Evolutionary conservation across 2,888 invertebrate species (phyloP).

Genomic region (Spilosoma lubricipeda): DNA sequence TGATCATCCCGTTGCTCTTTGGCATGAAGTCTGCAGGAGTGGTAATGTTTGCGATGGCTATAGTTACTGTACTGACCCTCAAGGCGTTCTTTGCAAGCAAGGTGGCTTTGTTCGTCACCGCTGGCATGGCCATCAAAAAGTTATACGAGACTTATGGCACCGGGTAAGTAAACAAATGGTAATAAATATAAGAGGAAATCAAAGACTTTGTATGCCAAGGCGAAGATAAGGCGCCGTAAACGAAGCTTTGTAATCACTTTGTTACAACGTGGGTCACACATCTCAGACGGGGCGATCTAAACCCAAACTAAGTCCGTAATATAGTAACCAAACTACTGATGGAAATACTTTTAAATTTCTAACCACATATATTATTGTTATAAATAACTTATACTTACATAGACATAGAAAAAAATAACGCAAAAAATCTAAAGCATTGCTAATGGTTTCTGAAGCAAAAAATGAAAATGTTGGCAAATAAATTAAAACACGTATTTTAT

Average conservation of each 20-base stretch:
- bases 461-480: not conserved
- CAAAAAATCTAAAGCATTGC: too few relatives aligned
- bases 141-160: constrained; percentile 86
- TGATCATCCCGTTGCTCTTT: constrained; percentile 88
- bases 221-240: too few relatives aligned
- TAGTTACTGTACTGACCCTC: constrained; percentile 87
- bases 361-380: too few relatives aligned
- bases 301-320: too few relatives aligned
- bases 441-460: not conserved
- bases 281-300: too few relatives aligned
- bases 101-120: constrained; percentile 88
- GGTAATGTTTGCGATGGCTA: constrained; percentile 86
- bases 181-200: not conserved
- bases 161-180: constrained; percentile 67
- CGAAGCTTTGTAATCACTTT: not conserved
- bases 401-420: too few relatives aligned
- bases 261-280: too few relatives aligned
- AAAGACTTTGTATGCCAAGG: not conserved
- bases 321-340: too few relatives aligned
- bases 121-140: constrained; percentile 87
- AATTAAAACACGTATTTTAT: not conserved
- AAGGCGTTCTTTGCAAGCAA: constrained; percentile 91
- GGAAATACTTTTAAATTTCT: too few relatives aligned
- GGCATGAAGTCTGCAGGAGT: constrained; percentile 90
- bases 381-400: too few relatives aligned